Evolutionary conservation across 2,113 vertebrate species (phyloP).

Genomic region (Callithrix jacchus): DNA sequence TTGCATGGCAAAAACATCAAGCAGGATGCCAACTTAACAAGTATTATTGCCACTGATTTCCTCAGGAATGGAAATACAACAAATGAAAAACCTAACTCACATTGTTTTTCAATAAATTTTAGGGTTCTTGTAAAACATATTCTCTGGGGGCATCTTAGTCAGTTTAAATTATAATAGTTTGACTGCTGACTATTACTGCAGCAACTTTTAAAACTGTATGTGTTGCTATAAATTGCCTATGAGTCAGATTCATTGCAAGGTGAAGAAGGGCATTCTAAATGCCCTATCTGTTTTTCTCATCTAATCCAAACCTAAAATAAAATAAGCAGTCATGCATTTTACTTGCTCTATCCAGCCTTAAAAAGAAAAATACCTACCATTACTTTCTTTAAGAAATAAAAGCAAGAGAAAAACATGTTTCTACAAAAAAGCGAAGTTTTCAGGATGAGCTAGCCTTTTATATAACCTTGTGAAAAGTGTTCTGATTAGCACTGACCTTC

Average conservation of each 20-base stretch:
- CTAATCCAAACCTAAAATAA: constrained; percentile 28
- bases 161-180: constrained; percentile 71
- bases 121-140: constrained; percentile 67
- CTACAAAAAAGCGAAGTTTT: not conserved
- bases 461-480: constrained; percentile 51
- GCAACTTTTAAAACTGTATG: constrained; percentile 53
- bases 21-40: not conserved
- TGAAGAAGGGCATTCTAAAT: constrained; percentile 58
- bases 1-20: constrained; percentile 35
- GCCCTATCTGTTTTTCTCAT: constrained; percentile 37
- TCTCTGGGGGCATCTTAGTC: constrained; percentile 46
- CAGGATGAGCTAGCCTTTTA: not conserved
- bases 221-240: constrained; percentile 54
- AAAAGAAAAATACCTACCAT: not conserved
- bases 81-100: constrained; percentile 37
- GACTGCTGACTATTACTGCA: constrained; percentile 58
- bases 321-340: constrained; percentile 49
- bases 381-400: not conserved
- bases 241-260: constrained; percentile 68
- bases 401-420: not conserved
- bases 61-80: constrained; percentile 57
- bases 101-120: constrained; percentile 62
- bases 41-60: constrained; percentile 48
- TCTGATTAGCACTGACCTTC: constrained; percentile 41
- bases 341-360: not conserved